Evolutionary conservation across 1,140 invertebrate species (phyloP).

Genomic region (Ctenoplectra terminalis): DNA sequence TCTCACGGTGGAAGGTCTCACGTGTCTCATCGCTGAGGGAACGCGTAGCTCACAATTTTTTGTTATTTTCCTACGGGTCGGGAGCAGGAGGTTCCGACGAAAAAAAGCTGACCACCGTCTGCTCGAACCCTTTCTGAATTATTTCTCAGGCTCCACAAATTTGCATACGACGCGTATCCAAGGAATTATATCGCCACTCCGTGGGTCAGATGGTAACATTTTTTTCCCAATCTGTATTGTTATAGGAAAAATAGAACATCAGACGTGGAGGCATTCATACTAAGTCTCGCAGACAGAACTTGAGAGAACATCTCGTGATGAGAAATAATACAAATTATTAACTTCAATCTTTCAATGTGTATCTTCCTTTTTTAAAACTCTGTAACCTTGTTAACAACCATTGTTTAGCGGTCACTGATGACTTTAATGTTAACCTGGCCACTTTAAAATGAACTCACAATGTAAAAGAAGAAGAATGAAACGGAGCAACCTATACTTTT

Average conservation of each 20-base stretch:
- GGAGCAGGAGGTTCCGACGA: conserved; percentile 52
- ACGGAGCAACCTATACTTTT: no score
- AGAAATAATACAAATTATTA: no score
- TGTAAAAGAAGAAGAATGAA: no score
- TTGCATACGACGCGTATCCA: conserved; percentile 67
- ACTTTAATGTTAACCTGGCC: no score
- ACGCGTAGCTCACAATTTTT: conserved; percentile 57
- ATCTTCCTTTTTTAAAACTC: no score
- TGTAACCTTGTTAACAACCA: no score
- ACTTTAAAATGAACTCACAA: no score
- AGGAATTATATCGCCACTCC: conserved; percentile 20
- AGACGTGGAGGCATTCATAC: not conserved
- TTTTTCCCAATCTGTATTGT: not conserved
- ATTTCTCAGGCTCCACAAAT: conserved; percentile 71
- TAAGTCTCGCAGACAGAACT: not conserved
- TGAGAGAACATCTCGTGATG: no score
- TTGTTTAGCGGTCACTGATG: no score
- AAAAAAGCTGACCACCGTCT: conserved; percentile 69
- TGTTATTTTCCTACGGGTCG: conserved; percentile 63
- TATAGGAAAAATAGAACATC: not conserved
- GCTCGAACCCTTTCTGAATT: conserved; percentile 55
- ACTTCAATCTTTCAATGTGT: no score
- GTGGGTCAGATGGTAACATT: conserved; percentile 4
- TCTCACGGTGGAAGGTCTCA: conserved; percentile 43
- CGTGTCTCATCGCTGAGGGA: conserved; percentile 18